phyloP scores from a whole-genome alignment of 1,140 invertebrate genomes.

The Drosophila mauritiana region DNA sequence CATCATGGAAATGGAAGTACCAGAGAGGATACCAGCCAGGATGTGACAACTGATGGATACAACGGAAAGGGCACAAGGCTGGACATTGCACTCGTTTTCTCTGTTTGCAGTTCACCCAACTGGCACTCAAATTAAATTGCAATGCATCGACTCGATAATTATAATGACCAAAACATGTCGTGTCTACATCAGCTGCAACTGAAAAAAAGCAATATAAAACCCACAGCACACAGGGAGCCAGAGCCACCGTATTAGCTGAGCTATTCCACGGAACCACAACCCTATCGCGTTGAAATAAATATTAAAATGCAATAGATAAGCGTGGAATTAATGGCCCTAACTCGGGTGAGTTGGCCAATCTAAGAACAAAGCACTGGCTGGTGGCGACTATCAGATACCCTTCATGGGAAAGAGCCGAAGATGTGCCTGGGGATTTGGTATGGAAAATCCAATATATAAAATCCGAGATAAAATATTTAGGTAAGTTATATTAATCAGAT shows the following conservation, averaged over 20 bases:
- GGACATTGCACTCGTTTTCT: conserved; percentile 21
- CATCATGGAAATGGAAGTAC: conserved; percentile 23
- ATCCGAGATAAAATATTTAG: conserved; percentile 7
- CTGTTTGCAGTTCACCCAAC: conserved; percentile 21
- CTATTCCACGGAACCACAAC: conserved; percentile 27
- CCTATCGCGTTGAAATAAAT: conserved; percentile 55
- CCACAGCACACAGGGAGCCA: conserved; percentile 1
- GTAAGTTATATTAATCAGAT: background rate
- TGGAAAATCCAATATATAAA: background rate
- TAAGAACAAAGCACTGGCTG: conserved; percentile 21
- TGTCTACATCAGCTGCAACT: conserved; percentile 30
- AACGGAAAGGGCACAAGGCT: conserved; percentile 19
- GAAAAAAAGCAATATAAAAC: conserved; percentile 4
- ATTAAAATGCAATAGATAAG: conserved; percentile 76
- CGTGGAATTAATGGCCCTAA: conserved; percentile 63
- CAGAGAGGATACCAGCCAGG: background rate
- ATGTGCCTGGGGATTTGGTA: conserved; percentile 10
- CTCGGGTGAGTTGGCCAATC: conserved; percentile 7
- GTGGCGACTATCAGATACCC: conserved; percentile 24
- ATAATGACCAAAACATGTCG: conserved; percentile 79
- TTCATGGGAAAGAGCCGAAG: conserved; percentile 4
- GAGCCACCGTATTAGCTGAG: conserved; percentile 45
- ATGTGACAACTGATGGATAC: conserved; percentile 26
- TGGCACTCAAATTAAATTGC: conserved; percentile 61
- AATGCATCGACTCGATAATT: conserved; percentile 62